A percentile compares a stretch with the other conserved stretches of the same genome.
These are phyloP conservation scores for human DNA, from an alignment of 2,113 vertebrate genomes.

Conservation along the genomic window DNA sequence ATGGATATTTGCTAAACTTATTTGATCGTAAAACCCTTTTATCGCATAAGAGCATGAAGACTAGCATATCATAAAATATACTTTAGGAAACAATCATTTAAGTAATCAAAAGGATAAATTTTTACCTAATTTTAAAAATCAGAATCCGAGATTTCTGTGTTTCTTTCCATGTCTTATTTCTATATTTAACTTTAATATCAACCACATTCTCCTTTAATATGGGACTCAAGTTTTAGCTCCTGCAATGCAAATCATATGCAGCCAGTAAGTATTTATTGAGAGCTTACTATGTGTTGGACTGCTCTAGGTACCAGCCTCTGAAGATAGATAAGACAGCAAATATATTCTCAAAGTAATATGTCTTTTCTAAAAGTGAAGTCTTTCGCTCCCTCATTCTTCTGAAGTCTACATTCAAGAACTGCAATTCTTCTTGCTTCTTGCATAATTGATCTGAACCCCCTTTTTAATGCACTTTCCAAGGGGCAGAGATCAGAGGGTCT, in stretches of 20 bases:
- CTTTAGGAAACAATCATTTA: neutral
- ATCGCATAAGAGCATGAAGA: neutral
- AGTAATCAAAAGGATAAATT: neutral
- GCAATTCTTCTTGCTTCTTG: neutral
- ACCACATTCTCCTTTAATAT: neutral
- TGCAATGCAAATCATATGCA: neutral
- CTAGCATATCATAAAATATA: neutral
- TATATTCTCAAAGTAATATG: neutral
- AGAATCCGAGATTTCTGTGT: neutral
- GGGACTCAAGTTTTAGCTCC: neutral
- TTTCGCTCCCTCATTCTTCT: neutral
- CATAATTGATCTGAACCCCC: neutral
- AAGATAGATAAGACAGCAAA: neutral
- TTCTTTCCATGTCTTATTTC: neutral
- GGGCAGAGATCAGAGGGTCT: neutral
- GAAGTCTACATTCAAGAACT: neutral
- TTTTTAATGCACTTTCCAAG: neutral
- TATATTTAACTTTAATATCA: neutral
- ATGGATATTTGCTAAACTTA: neutral
- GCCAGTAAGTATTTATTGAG: neutral
- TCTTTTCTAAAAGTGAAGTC: neutral
- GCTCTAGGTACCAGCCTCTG: neutral
- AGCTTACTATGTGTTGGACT: neutral
- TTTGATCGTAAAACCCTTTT: neutral
- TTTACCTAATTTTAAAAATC: neutral